phyloP scores from a whole-genome alignment of 2,113 vertebrate species.

The Hippocampus guttulatus region DNA sequence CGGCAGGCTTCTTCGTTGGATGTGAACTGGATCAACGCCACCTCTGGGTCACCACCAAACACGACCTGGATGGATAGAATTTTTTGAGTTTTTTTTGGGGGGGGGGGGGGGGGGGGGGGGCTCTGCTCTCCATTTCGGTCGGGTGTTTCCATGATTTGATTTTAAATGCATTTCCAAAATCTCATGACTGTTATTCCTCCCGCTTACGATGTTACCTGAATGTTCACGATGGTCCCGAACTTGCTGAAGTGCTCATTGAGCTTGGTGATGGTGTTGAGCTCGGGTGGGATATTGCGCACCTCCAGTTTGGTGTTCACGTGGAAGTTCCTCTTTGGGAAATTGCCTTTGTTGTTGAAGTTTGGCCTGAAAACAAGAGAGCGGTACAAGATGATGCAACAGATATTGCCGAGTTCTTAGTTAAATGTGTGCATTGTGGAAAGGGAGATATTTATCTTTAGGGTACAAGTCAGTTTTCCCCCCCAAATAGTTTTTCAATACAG shows the following conservation, averaged over 20 bases:
- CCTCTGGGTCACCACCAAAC: constrained; percentile 90
- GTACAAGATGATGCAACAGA: background rate
- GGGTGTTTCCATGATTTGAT: background rate
- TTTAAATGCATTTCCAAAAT: background rate
- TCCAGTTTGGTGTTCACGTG: constrained; percentile 94
- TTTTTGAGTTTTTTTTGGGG: background rate
- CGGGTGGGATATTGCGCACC: constrained; percentile 91
- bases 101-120: background rate
- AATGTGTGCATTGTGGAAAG: background rate
- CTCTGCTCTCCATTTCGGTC: background rate
- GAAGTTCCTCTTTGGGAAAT: constrained; percentile 85
- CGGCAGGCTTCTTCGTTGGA: constrained; percentile 88
- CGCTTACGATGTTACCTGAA: constrained; percentile 77
- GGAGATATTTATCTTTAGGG: too few species aligned
- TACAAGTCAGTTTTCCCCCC: too few species aligned
- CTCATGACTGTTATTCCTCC: background rate
- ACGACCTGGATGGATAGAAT: constrained; percentile 77
- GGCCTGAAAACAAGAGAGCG: constrained; percentile 68
- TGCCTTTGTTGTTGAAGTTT: constrained; percentile 83
- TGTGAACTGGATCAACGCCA: constrained; percentile 90
- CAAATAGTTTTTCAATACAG: too few species aligned
- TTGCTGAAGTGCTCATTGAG: constrained; percentile 98
- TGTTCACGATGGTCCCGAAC: constrained; percentile 97
- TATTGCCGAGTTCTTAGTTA: background rate
- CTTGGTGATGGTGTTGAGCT: constrained; percentile 94